Base-by-base conservation (phyloP, 2,113 vertebrate species). In the Jaculus jaculus region DNA sequence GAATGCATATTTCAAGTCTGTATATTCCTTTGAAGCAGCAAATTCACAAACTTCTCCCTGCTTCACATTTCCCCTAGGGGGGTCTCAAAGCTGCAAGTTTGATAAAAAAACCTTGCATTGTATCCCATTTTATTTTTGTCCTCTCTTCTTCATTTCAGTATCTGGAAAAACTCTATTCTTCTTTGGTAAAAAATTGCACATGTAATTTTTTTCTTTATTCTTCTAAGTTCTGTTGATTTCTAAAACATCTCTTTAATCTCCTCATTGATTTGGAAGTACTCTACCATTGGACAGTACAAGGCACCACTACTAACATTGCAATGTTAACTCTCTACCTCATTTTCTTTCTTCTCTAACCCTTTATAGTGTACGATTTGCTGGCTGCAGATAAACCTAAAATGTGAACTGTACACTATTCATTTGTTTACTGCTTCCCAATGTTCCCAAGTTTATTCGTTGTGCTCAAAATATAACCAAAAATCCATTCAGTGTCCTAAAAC, bases 91-190 rank as follows among this genome's bases (percentile, higher is more conserved):
- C 16, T 51, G 34, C 2, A 79, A 37, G 51, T 20, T 65, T 39
- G 54, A 96, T 71, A 71, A 20, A 87, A 51, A 87, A 42, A 85
- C 65, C 73, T 80, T 81, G 8, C 8, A 15, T 88, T 75, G 71
- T 13, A 10, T 8, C 15, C 12, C 42, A 39, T 16, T 10, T 77
- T 11, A 18, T 65, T 73, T 91, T 81, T 77, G 42, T 77, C 12
- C 30, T 51, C 16, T 16, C 15, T 39, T 89, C 9, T 83, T 91
- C 42, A 60, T 71, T 39, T 88, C 5, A 5, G 5, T n/a, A 21
- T 18, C 18, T 47, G 54, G 12, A 54, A 82, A 77, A 39, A 30
- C 7, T 8, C 71, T 51, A 17, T 15, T 11, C 20, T 63, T 18
- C 60, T 80, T 51, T 7, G 51, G 51, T 8, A 51, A 11, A 16